Conservation (phyloP, 2,113 vertebrate species). For the Antechinus stuartii region DNA sequence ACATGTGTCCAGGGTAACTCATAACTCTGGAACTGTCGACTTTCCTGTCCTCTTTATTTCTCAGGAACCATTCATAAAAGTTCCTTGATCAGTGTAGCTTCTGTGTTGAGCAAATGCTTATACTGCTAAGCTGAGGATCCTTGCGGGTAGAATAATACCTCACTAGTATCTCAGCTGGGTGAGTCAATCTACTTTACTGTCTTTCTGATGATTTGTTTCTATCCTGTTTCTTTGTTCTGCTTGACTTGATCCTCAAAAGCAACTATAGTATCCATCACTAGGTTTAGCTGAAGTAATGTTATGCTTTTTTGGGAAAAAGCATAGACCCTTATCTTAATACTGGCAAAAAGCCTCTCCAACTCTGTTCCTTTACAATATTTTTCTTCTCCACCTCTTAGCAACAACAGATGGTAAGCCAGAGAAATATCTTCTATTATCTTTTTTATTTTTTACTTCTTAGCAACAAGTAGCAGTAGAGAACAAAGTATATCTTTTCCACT, state of each 20-base stretch:
- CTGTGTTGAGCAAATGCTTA: neutral
- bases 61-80: neutral
- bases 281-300: neutral
- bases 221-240: neutral
- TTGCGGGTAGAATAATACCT: neutral
- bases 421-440: neutral
- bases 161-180: neutral
- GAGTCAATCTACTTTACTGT: neutral
- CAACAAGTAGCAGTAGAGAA: neutral
- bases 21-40: neutral
- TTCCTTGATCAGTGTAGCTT: neutral
- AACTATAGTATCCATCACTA: neutral
- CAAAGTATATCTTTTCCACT: neutral
- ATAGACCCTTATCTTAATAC: neutral
- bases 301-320: neutral
- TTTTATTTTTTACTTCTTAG: neutral
- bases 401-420: neutral
- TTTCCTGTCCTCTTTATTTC: neutral
- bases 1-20: neutral
- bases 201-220: neutral
- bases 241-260: neutral
- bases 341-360: neutral
- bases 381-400: slow-evolving; percentile 3
- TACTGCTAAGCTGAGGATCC: neutral
- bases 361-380: neutral